A percentile compares a stretch with the other conserved stretches of the same genome.
These are phyloP conservation scores for Forbesichthys papilliferus DNA, from an alignment of 2,113 vertebrate genomes.

Conservation along the genomic window DNA sequence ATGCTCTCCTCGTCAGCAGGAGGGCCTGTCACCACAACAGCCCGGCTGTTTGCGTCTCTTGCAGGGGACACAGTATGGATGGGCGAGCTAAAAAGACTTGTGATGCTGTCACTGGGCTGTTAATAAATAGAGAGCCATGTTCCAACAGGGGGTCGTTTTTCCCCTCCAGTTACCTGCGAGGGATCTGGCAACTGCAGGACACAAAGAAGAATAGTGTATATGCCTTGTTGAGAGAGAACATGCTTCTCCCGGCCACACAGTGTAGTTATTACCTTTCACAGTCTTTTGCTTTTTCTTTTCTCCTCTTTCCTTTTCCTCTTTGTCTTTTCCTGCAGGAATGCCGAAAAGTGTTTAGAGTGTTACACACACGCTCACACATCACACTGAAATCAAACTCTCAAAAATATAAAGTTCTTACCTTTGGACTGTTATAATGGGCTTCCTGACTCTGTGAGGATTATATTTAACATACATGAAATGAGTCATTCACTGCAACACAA, in stretches of 20 bases:
- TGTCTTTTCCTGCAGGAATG: constrained; percentile 59
- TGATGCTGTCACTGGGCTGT: constrained; percentile 59
- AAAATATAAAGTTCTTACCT: constrained; percentile 57
- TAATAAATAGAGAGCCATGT: constrained; percentile 62
- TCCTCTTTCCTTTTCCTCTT: constrained; percentile 72
- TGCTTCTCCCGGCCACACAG: not conserved
- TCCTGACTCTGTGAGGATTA: constrained; percentile 69
- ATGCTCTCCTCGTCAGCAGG: constrained; percentile 42
- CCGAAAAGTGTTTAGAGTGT: not conserved
- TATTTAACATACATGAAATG: constrained; percentile 20
- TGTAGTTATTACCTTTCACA: constrained; percentile 69
- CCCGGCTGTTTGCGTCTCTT: constrained; percentile 58
- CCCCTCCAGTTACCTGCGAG: constrained; percentile 75
- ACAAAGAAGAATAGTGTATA: constrained; percentile 4
- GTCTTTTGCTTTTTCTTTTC: constrained; percentile 75
- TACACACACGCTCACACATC: not conserved
- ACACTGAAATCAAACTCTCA: not conserved
- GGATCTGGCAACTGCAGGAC: constrained; percentile 74
- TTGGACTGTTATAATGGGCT: constrained; percentile 63
- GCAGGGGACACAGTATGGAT: constrained; percentile 49
- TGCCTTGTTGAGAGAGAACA: not conserved
- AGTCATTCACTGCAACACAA: not conserved
- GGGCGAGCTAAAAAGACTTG: constrained; percentile 57
- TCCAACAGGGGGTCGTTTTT: constrained; percentile 40
- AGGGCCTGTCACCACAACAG: constrained; percentile 54